Evolutionary conservation across 2,797 vertebrate species (phyloP), one percentile per base, ranked within the genome.

Genomic region (Paedocypris micromegethes): DNA sequence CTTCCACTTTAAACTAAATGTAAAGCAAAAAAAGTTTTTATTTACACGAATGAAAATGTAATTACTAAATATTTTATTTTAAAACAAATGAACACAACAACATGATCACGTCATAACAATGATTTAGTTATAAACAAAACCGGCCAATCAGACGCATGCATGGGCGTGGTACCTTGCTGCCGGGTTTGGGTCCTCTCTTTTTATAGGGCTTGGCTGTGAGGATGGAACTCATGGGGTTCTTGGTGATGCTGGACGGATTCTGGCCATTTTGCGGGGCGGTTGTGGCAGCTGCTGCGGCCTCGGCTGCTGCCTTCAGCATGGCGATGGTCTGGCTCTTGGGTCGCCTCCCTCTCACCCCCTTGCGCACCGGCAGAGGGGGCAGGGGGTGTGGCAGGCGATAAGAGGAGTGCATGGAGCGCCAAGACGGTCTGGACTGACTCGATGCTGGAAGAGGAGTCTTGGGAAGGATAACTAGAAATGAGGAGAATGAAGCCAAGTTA

Each of bases 141-240:
- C 9, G 37, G 41, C 4, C 2, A 37, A n/a, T 41, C 5, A n/a
- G 2, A 58, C 44, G 40, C 8, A 61, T 6, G 43, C 6, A 61
- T 23, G 23, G 23, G 23, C 23, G 5, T 49, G 42, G 6, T 70
- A 98, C 96, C 94, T 96, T 97, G 88, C 83, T 92, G 80, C 85
- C 91, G 5, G 93, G 90, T 78, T 92, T 93, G 79, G 91, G 89
- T 66, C 88, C 90, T 83, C 90, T 92, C 88, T 92, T 93, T 84
- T 87, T 93, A 80, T 90, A 84, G 81, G 91, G 88, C 88, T 90
- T 89, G 75, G 87, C 83, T 73, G 84, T 78, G 68, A 85, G 88
- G 55, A 82, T 89, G 68, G 70, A 70, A 58, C 74, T 82, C 76
- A 85, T 75, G 60, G 51, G 77, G 73, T 72, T 83, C 81, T 84